A percentile compares a stretch with the other conserved stretches of the same genome.
Evolutionary conservation across 2,888 invertebrate species (phyloP).

Genomic region (Archaeoteleia sp.): DNA sequence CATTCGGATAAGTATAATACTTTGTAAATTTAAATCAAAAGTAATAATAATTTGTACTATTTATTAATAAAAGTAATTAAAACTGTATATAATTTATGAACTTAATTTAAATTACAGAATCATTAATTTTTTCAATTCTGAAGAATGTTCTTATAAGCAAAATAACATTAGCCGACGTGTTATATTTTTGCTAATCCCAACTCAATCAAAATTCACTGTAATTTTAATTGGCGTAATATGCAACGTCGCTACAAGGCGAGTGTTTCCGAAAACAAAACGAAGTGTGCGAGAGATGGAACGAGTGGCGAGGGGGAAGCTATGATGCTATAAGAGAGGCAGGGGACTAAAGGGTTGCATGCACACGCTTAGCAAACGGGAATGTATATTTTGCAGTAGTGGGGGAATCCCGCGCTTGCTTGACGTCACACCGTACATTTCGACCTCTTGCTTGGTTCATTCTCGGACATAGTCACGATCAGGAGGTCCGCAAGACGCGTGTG

Average conservation of each 20-base stretch:
- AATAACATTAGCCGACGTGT: too few species aligned
- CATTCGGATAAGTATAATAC: too few species aligned
- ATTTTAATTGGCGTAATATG: constrained; percentile 1
- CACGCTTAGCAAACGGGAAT: constrained; percentile 13
- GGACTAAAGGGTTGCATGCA: constrained; percentile 24
- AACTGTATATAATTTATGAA: too few species aligned
- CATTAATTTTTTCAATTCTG: too few species aligned
- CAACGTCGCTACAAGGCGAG: constrained; percentile 2
- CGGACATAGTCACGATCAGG: constrained; percentile 63
- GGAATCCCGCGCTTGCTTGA: constrained; percentile 42
- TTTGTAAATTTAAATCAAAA: too few species aligned
- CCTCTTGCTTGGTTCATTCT: constrained; percentile 58
- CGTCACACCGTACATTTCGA: constrained; percentile 55
- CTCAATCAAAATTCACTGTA: too few species aligned
- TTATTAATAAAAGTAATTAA: too few species aligned
- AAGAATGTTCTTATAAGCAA: too few species aligned
- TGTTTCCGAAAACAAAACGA: constrained; percentile 15
- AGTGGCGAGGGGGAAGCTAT: constrained; percentile 26
- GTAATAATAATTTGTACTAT: not conserved
- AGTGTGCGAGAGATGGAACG: not conserved
- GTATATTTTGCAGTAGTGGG: constrained; percentile 36
- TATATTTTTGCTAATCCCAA: too few species aligned
- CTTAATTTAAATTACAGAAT: too few species aligned
- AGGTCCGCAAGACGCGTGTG: constrained; percentile 52
- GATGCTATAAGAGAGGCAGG: too few species aligned